Evolutionary conservation across 2,888 invertebrate species (phyloP), one percentile per base, ranked within the genome.

Genomic region (Hydriomena furcata): DNA sequence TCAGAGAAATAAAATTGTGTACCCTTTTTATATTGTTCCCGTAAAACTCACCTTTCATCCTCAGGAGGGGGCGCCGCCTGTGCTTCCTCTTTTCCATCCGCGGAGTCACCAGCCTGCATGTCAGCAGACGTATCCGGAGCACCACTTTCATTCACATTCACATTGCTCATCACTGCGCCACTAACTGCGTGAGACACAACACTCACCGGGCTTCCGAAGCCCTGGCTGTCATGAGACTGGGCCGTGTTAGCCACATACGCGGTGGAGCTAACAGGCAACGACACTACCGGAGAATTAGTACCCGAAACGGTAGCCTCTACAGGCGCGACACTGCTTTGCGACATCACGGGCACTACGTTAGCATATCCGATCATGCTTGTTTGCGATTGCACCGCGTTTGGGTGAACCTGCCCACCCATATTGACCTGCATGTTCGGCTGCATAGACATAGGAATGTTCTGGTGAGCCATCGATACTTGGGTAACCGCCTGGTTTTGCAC

Each of bases 41-140:
- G n/a, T n/a, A n/a, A n/a, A n/a, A 64, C 87, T 83, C 55, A 91
- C 91, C 91, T 91, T 88, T 91, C 91, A 83, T 91, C 91, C 68
- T 91, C 91, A 21, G 83, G 77, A 49, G 79, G 76, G 32, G 78
- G 78, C 23, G 72, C 72, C 0, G 79, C 51, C 61, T 82, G 85
- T 34, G 68, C 56, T 50, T 91, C 91, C 52, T 91, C 91, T 68
- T 91, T 91, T 47, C 88, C 85, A 38, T 91, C 91, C 1, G 79
- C 81, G 1, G 75, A 66, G 55, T 91, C 91, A 5, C 80, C 80
- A 17, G 79, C 69, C 72, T 87, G 84, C 72, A 80, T 55, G 41
- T 89, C 88, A 6, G 78, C 48, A 37, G 81, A 65, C 63, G 72
- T 74, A 45, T 90, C 90, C 36, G 73, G 68, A 73, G 79, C 85